These are phyloP conservation scores for Cecropterus lyciades DNA, from an alignment of 1,140 invertebrate genomes.

Conservation along the genomic window DNA sequence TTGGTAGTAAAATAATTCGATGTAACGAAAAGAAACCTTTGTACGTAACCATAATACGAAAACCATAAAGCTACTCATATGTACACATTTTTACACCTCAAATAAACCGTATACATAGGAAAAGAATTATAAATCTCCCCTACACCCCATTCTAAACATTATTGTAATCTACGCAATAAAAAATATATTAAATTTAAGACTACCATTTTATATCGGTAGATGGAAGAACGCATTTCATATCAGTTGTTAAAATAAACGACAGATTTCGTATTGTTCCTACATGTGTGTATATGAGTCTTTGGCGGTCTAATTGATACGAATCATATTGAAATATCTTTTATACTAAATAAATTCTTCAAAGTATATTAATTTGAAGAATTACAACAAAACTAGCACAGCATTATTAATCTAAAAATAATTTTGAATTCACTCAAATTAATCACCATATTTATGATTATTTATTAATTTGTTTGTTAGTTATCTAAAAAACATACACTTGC, in stretches of 20 bases:
- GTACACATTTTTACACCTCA: not conserved
- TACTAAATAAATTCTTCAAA: too few relatives aligned
- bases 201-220: slow-evolving; percentile 66
- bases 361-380: too few relatives aligned
- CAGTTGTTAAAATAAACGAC: slow-evolving; percentile 76
- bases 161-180: slow-evolving; percentile 78
- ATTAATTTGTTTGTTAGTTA: too few relatives aligned
- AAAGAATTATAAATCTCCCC: slow-evolving; percentile 41
- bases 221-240: slow-evolving; percentile 75
- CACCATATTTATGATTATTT: too few relatives aligned
- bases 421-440: too few relatives aligned
- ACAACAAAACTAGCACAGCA: too few relatives aligned
- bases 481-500: too few relatives aligned
- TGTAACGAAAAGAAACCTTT: not conserved
- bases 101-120: slow-evolving; percentile 20
- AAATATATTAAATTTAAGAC: slow-evolving; percentile 75
- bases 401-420: too few relatives aligned
- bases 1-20: too few relatives aligned
- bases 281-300: slow-evolving; percentile 36
- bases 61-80: not conserved
- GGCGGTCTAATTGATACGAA: too few relatives aligned
- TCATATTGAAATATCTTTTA: too few relatives aligned
- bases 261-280: slow-evolving; percentile 59
- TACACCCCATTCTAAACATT: slow-evolving; percentile 53
- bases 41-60: not conserved